phyloP scores from a whole-genome alignment of 2,797 vertebrate species.

The Presbytis comata region DNA sequence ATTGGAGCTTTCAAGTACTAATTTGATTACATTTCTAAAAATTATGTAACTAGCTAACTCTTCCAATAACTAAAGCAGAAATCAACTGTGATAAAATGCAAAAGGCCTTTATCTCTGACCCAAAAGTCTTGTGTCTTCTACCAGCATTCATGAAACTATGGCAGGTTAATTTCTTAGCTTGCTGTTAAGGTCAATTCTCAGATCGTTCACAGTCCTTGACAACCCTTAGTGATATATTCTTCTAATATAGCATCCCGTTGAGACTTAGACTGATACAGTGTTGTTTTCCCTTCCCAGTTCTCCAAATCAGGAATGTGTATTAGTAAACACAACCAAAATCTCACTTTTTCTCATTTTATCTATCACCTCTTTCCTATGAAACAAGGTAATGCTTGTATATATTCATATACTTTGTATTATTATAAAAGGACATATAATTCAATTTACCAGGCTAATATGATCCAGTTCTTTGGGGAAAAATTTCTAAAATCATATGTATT shows the following conservation, averaged over 20 bases:
- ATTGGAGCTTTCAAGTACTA: neutral
- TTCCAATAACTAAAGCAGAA: neutral
- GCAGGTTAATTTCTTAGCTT: neutral
- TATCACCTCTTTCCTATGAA: neutral
- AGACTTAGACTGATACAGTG: neutral
- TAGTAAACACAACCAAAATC: neutral
- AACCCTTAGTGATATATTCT: neutral
- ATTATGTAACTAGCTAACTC: neutral
- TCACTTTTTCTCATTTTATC: neutral
- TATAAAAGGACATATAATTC: neutral
- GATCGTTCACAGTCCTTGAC: neutral
- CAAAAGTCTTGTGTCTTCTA: neutral
- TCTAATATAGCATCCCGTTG: neutral
- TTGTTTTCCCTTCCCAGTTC: neutral
- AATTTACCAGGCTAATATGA: neutral
- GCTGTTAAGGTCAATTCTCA: neutral
- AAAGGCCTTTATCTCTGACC: neutral
- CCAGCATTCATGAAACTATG: neutral
- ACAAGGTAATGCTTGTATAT: neutral
- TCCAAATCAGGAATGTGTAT: neutral
- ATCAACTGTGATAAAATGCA: neutral
- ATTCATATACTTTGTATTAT: neutral
- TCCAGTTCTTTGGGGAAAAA: neutral
- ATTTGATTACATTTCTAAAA: neutral
- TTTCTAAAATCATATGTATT: neutral